phyloP scores from a whole-genome alignment of 2,113 vertebrate species.

The Ctenodactylus gundi region DNA sequence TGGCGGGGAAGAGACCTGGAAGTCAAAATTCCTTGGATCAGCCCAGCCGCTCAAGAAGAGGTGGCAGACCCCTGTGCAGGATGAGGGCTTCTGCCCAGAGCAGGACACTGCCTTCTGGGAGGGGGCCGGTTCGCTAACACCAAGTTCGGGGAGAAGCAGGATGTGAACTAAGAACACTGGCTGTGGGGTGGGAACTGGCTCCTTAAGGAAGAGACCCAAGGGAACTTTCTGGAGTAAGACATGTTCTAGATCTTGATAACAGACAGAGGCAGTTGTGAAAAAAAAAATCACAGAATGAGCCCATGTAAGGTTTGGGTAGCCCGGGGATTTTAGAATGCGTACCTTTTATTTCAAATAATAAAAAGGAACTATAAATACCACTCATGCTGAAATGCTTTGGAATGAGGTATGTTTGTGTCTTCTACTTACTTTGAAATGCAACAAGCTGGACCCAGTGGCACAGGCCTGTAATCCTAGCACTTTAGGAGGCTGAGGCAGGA shows the following conservation, averaged over 20 bases:
- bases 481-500: too few species aligned
- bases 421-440: background rate
- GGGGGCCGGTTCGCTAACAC: accelerated
- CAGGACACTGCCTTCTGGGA: too few species aligned
- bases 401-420: background rate
- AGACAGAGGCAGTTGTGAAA: background rate
- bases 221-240: background rate
- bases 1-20: constrained; percentile 95
- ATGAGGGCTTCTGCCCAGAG: background rate
- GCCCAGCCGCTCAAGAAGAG: background rate
- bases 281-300: background rate
- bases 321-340: background rate
- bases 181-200: too few species aligned
- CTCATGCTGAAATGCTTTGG: background rate
- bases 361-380: background rate
- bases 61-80: accelerated
- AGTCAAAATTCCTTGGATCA: background rate
- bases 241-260: background rate
- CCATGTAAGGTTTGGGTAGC: background rate
- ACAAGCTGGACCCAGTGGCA: too few species aligned
- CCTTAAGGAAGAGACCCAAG: background rate
- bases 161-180: background rate
- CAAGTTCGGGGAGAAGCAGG: background rate
- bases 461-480: too few species aligned
- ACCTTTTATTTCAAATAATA: background rate